phyloP scores from a whole-genome alignment of 1,140 invertebrate species.

The Spodoptera litura region DNA sequence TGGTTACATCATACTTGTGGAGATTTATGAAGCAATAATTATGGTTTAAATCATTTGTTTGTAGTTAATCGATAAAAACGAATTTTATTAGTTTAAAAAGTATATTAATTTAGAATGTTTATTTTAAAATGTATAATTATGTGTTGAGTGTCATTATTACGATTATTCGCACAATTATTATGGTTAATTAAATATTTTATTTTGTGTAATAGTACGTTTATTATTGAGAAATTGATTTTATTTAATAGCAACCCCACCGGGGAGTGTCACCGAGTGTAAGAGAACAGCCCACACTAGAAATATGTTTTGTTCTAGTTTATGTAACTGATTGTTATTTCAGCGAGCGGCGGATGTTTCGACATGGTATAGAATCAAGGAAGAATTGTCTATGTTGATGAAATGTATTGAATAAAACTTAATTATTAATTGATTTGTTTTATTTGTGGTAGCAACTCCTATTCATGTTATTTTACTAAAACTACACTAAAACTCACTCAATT shows the following conservation, averaged over 20 bases:
- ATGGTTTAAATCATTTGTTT: conserved; percentile 57
- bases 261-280: conserved; percentile 22
- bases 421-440: conserved; percentile 33
- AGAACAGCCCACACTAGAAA: conserved; percentile 21
- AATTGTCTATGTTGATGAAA: conserved; percentile 44
- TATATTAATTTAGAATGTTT: conserved; percentile 54
- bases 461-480: no score
- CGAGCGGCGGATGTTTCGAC: background rate
- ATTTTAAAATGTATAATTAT: conserved; percentile 52
- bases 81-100: conserved; percentile 60
- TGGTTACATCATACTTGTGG: conserved; percentile 49
- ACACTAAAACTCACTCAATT: no score
- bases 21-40: conserved; percentile 61
- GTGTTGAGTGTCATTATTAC: conserved; percentile 42
- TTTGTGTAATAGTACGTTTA: conserved; percentile 34
- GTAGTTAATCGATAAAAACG: conserved; percentile 52
- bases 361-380: conserved; percentile 23
- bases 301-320: conserved; percentile 15
- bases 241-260: conserved; percentile 32
- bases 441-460: background rate
- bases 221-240: conserved; percentile 28
- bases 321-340: background rate
- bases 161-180: conserved; percentile 55
- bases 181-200: conserved; percentile 44
- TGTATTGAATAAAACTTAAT: conserved; percentile 48